Conservation (phyloP, 2,797 vertebrate genomes). For the Graptemys geographica region DNA sequence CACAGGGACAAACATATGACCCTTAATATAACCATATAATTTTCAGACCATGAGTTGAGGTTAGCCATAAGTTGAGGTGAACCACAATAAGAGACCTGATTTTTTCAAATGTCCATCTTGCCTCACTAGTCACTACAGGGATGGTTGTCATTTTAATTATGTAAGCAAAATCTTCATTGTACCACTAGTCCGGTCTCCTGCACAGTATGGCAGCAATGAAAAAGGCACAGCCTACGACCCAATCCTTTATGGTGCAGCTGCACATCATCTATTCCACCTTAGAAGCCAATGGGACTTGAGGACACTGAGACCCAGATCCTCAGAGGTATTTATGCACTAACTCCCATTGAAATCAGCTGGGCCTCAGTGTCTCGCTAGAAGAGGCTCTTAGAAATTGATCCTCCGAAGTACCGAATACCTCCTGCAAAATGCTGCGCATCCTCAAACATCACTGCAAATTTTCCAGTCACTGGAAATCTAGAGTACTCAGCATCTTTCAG, state of each 20-base stretch:
- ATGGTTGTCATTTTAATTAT: not conserved
- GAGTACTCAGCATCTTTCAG: not conserved
- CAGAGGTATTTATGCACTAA: not conserved
- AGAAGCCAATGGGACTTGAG: not conserved
- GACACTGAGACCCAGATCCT: not conserved
- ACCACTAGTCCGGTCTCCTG: not conserved
- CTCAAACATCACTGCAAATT: not conserved
- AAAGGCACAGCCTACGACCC: not conserved
- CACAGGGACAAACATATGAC: not conserved
- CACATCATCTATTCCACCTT: conserved; percentile 1
- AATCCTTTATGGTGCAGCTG: not conserved
- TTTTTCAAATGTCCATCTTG: not conserved
- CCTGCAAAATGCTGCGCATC: not conserved
- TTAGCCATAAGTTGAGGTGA: not conserved
- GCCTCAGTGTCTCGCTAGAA: not conserved
- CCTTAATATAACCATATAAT: not conserved
- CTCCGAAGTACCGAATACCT: not conserved
- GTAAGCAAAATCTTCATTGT: not conserved
- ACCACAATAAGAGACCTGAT: not conserved
- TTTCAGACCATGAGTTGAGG: not conserved
- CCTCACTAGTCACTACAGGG: not conserved
- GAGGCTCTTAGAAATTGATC: not conserved
- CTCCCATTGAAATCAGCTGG: not conserved
- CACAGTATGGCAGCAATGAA: not conserved
- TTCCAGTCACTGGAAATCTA: not conserved